Base-by-base conservation (phyloP, 2,113 vertebrate genomes). In the Chaenogobius annularis region DNA sequence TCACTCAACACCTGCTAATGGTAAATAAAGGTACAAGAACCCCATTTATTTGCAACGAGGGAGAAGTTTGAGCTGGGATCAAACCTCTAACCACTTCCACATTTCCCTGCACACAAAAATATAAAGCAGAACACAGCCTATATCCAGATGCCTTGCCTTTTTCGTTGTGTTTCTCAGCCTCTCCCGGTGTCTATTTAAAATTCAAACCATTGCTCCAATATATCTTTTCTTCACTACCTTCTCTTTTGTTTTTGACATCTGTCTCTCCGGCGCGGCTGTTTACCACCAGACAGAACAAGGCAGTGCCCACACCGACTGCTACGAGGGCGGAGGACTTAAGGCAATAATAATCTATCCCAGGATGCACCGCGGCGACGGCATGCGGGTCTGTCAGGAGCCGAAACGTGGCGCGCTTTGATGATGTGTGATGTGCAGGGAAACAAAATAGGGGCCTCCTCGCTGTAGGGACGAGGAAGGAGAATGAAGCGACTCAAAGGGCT, bases 281-380 rank as follows among this genome's bases (percentile, higher is more conserved):
- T 54, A 54, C 50, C 87, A 85, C 83, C 85, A 82, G 79, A 86
- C 79, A 69, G 70, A 75, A 63, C 70, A 77, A 79, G 52, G 75
- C 46, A 43, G 71, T 85, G 87, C 90, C 86, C 86, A 88, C 86
- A 83, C 81, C 79, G 73, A 83, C 80, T 74, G 83, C 71, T 82
- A 82, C 35, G 83, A 87, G 83, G 88, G 86, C 79, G 84, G 85
- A 87, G 77, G 79, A 86, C 82, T 89, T 88, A 79, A 84, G 81
- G 83, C 77, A 87, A 83, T 85, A 87, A 87, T 84, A 86, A 86
- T 87, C 80, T 69, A 83, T 89, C 88, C 88, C 90, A 90, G 77
- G 86, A 92, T 90, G 85, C 88, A 88, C 76, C 23, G 82, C 82
- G 87, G 82, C 78, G 81, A 63, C 65, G 5, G 56, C 59, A 55